Conservation (phyloP, 2,113 vertebrate species). For the Caranx ignobilis region DNA sequence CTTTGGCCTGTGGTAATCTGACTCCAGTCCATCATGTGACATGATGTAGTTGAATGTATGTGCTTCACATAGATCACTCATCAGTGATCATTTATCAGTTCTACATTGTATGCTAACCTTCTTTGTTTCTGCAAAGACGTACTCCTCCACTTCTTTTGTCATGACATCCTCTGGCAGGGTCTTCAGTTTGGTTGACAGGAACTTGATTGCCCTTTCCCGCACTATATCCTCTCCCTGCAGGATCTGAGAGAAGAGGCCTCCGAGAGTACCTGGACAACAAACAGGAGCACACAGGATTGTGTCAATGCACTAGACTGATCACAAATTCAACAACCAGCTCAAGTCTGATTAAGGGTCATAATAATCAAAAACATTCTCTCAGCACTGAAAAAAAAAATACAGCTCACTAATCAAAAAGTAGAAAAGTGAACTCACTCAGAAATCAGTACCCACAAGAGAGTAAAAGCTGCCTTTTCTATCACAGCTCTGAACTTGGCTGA, state of each 20-base stretch:
- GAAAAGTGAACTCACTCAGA: background rate
- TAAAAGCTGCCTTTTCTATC: background rate
- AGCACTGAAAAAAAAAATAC: too few relatives aligned
- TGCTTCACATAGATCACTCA: background rate
- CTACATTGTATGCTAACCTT: constrained; percentile 83
- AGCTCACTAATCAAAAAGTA: background rate
- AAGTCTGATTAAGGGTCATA: background rate
- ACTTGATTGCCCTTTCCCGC: constrained; percentile 95
- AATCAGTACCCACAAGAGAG: background rate
- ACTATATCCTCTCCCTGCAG: constrained; percentile 98
- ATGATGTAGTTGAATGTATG: background rate
- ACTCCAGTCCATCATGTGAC: background rate
- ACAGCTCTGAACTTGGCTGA: background rate
- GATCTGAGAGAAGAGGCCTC: constrained; percentile 98
- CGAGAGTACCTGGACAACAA: constrained; percentile 89
- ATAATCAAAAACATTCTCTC: background rate
- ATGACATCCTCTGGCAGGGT: constrained; percentile 92
- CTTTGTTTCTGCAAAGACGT: constrained; percentile 93
- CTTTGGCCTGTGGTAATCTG: background rate
- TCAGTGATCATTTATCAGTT: background rate
- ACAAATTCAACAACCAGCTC: background rate
- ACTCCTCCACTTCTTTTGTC: constrained; percentile 97
- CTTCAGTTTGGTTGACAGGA: constrained; percentile 94
- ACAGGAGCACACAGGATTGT: background rate
- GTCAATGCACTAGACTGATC: background rate